These are phyloP conservation scores for Struthidea cinerea DNA, from an alignment of 2,113 vertebrate species.

Conservation along the genomic window DNA sequence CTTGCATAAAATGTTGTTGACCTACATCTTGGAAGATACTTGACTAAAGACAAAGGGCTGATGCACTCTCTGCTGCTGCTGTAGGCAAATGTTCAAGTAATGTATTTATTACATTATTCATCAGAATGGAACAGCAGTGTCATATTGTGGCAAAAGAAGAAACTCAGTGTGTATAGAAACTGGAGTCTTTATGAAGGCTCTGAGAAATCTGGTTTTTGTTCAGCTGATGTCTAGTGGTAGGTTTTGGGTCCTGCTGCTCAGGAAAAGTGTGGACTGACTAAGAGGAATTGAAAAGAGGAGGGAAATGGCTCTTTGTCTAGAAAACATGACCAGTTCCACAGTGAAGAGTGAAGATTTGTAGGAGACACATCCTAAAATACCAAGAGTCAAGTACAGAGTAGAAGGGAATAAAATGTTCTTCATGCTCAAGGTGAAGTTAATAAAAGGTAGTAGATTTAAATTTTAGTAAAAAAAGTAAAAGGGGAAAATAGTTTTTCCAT, in stretches of 20 bases:
- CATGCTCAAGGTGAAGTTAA: rapidly evolving
- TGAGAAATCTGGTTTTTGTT: neutral
- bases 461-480: neutral
- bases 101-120: neutral
- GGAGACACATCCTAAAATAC: neutral
- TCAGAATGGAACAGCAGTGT: neutral
- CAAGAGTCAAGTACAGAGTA: neutral
- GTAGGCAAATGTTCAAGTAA: neutral
- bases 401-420: neutral
- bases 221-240: neutral
- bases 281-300: neutral
- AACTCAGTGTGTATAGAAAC: neutral
- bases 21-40: neutral
- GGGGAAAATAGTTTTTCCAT: neutral
- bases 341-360: neutral
- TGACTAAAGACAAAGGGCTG: neutral
- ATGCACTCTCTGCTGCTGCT: neutral
- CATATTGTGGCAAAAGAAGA: neutral
- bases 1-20: neutral
- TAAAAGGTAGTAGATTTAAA: neutral
- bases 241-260: neutral
- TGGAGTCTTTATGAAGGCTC: neutral
- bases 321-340: neutral
- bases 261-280: neutral
- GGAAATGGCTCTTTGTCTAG: neutral